Conservation (phyloP, 2,113 vertebrate genomes). For the Vombatus ursinus region DNA sequence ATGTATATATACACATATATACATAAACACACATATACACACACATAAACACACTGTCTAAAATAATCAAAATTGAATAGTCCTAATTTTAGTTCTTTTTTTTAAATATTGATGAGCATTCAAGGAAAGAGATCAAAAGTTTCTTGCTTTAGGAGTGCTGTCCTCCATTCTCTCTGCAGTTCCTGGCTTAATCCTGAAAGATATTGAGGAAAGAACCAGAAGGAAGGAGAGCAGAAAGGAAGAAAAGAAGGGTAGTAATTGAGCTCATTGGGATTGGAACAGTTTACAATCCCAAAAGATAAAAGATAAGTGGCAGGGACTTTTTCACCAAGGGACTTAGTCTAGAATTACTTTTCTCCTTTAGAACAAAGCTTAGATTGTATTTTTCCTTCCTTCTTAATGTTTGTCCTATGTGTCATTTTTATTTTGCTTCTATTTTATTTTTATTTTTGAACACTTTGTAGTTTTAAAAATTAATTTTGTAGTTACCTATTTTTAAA, state of each 20-base stretch:
- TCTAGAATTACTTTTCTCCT: constrained; percentile 35
- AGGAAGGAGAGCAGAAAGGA: constrained; percentile 37
- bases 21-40: too few species aligned
- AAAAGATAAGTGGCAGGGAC: not conserved
- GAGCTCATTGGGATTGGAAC: constrained; percentile 57
- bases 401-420: not conserved
- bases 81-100: not conserved
- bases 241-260: constrained; percentile 47
- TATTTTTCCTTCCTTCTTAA: constrained; percentile 11
- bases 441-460: constrained; percentile 41
- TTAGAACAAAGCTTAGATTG: constrained; percentile 48
- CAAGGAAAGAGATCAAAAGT: constrained; percentile 12
- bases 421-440: constrained; percentile 33
- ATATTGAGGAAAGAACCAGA: constrained; percentile 2
- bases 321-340: constrained; percentile 25
- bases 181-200: constrained; percentile 54
- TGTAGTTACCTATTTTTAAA: constrained; percentile 22
- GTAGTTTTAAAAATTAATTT: not conserved
- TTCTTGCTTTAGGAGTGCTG: not conserved
- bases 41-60: too few species aligned
- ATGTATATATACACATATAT: too few species aligned
- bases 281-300: constrained; percentile 46
- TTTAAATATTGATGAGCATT: constrained; percentile 3
- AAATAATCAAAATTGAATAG: constrained; percentile 43
- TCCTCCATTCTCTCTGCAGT: constrained; percentile 23